These are phyloP conservation scores for Caenorhabditis brenneri DNA, from an alignment of 1,140 invertebrate genomes.

Conservation along the genomic window DNA sequence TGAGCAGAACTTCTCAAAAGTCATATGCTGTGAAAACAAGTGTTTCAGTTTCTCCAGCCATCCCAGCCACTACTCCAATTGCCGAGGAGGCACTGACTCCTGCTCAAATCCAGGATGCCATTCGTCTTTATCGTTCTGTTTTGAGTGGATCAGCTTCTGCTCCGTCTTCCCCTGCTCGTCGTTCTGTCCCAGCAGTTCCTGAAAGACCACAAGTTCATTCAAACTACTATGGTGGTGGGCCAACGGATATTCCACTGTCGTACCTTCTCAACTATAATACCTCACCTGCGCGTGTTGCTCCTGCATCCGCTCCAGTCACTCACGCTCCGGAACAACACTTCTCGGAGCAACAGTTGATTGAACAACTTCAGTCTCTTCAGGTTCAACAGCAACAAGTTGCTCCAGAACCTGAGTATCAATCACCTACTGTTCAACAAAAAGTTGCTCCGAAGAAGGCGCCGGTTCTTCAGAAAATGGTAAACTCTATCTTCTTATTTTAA, in stretches of 20 bases:
- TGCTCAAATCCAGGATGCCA: slow-evolving; percentile 13
- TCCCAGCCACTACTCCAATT: neutral
- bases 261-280: neutral
- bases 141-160: neutral
- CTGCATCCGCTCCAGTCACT: neutral
- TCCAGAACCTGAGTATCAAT: neutral
- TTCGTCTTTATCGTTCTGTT: slow-evolving; percentile 9
- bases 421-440: neutral
- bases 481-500: too few relatives aligned
- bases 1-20: too few relatives aligned
- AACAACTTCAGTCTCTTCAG: neutral
- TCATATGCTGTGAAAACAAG: too few relatives aligned
- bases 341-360: neutral
- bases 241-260: slow-evolving; percentile 14
- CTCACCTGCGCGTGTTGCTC: neutral
- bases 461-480: neutral
- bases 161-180: neutral
- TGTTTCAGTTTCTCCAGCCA: neutral
- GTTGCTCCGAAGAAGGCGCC: neutral
- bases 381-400: neutral
- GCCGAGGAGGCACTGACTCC: slow-evolving; percentile 10
- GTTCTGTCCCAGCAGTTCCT: neutral
- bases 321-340: neutral
- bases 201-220: neutral
- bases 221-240: slow-evolving; percentile 13